A percentile compares a stretch with the other conserved stretches of the same genome.
These are phyloP conservation scores for Tapirus indicus DNA, from an alignment of 2,797 vertebrate species.

Conservation along the genomic window DNA sequence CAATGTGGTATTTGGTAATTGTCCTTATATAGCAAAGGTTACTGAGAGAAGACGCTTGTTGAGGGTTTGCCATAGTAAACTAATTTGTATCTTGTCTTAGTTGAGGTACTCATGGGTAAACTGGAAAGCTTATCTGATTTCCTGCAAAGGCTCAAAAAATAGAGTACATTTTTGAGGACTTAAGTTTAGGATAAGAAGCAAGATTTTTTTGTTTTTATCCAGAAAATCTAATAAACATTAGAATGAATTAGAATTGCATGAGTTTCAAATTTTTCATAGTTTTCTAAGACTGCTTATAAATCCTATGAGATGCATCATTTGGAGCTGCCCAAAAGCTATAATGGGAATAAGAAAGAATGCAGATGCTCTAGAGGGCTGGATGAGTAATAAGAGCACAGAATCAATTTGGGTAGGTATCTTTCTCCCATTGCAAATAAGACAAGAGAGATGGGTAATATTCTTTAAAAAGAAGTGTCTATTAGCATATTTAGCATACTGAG, in stretches of 20 bases:
- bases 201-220: not conserved
- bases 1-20: not conserved
- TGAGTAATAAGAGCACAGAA: not conserved
- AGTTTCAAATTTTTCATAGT: not conserved
- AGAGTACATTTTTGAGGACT: not conserved
- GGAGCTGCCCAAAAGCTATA: not conserved
- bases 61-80: not conserved
- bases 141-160: not conserved
- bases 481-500: not conserved
- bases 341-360: not conserved
- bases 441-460: not conserved
- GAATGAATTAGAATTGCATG: slow-evolving; percentile 6
- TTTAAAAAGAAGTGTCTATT: not conserved
- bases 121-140: slow-evolving; percentile 39
- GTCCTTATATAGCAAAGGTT: not conserved
- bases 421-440: not conserved
- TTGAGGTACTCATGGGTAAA: not conserved
- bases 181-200: not conserved
- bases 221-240: slow-evolving; percentile 35
- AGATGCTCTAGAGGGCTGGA: not conserved
- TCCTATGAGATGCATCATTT: not conserved
- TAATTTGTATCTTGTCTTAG: not conserved
- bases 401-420: not conserved
- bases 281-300: not conserved
- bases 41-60: not conserved